phyloP scores from a whole-genome alignment of 2,113 vertebrate genomes.

The Hyla sarda region DNA sequence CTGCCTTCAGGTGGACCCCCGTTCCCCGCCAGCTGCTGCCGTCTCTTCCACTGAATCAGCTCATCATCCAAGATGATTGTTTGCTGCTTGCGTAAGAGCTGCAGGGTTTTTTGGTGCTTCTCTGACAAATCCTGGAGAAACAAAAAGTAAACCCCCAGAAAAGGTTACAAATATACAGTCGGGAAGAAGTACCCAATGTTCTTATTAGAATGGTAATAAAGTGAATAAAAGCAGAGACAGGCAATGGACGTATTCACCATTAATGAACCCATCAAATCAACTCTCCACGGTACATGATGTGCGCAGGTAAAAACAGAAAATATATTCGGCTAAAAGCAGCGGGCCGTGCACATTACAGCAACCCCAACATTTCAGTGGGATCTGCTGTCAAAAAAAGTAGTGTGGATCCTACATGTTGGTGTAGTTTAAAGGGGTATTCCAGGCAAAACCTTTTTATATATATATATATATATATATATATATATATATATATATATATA shows the following conservation, averaged over 20 bases:
- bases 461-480: too few species aligned
- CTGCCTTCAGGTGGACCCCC: slow-evolving; percentile 92
- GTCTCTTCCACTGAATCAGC: slow-evolving; percentile 96
- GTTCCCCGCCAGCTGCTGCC: slow-evolving; percentile 95
- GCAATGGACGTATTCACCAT: not conserved
- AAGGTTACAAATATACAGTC: not conserved
- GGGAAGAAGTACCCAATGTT: not conserved
- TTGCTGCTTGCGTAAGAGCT: slow-evolving; percentile 94
- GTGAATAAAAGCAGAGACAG: not conserved
- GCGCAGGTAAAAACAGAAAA: too few species aligned
- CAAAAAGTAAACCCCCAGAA: slow-evolving; percentile 4
- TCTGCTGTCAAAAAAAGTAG: too few species aligned
- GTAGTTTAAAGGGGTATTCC: too few species aligned
- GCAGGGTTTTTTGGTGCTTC: slow-evolving; percentile 96
- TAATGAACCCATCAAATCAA: too few species aligned
- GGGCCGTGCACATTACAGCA: too few species aligned
- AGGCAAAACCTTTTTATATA: too few species aligned
- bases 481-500: too few species aligned
- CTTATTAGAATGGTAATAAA: not conserved
- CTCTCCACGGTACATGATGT: too few species aligned
- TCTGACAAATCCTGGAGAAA: slow-evolving; percentile 83
- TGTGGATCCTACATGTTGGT: too few species aligned
- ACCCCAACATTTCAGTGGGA: too few species aligned
- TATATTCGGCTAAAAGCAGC: too few species aligned
- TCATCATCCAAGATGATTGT: slow-evolving; percentile 95